phyloP scores from a whole-genome alignment of 2,888 invertebrate species.

The Brachynemurus nebulosus region DNA sequence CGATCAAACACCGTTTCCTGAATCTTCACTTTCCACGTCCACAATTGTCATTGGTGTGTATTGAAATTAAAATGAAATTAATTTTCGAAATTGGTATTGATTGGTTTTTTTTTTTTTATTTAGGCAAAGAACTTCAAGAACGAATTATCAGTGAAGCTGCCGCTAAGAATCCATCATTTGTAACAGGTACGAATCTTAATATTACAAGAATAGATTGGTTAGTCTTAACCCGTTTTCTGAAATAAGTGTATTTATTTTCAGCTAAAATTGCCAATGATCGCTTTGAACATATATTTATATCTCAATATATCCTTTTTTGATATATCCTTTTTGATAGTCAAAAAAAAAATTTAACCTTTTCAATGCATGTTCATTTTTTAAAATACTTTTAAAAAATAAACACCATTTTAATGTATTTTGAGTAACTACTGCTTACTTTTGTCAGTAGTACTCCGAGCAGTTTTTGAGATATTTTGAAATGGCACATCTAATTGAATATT shows the following conservation, averaged over 20 bases:
- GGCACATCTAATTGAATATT: too few species aligned
- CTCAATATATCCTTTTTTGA: slow-evolving; percentile 4
- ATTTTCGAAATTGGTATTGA: too few species aligned
- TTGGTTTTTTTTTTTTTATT: slow-evolving; percentile 10
- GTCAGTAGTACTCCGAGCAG: too few species aligned
- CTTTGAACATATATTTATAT: slow-evolving; percentile 3
- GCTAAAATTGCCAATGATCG: slow-evolving; percentile 6
- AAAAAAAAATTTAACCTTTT: too few species aligned
- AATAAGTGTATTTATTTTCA: slow-evolving; percentile 7
- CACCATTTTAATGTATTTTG: too few species aligned
- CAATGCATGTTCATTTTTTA: too few species aligned
- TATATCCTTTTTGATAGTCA: slow-evolving; percentile 6
- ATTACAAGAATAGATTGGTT: neutral
- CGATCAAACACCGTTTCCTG: slow-evolving; percentile 33
- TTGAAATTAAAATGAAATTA: too few species aligned
- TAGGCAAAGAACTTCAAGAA: slow-evolving; percentile 33
- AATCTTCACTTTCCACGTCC: slow-evolving; percentile 24
- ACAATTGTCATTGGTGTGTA: slow-evolving; percentile 30
- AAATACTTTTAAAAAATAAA: too few species aligned
- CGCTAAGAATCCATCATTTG: slow-evolving; percentile 21
- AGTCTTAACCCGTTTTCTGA: neutral
- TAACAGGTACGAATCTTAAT: slow-evolving; percentile 24
- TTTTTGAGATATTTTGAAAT: too few species aligned
- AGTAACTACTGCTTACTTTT: too few species aligned
- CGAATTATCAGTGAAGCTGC: slow-evolving; percentile 24